Base-by-base conservation (phyloP, 92 coral and sea anemone genomes). In the Porites cylindrica region DNA sequence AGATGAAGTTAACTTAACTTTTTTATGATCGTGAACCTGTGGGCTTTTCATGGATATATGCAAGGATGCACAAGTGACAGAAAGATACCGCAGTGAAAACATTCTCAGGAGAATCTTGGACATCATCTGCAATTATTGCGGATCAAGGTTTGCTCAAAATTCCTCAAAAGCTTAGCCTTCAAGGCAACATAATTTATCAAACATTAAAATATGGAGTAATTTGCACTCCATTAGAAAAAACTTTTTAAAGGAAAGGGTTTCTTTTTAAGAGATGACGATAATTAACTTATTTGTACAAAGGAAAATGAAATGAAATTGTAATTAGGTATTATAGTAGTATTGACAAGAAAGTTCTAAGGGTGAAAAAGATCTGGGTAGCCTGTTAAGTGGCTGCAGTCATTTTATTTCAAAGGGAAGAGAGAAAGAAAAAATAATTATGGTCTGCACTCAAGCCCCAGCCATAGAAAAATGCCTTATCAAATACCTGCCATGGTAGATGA, bases 171-270 rank as follows among this genome's bases (percentile, higher is more conserved):
- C 70, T 70, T 56, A 82, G 86, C 78, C 78, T 70, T 58, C 58
- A 70, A 71, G 86, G 78, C 86, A 82, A 82, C 53, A 20, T 26
- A n/a, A 81, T 54, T 19, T 23, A 70, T 43, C 59, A 53, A 38
- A 38, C 47, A 38, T 38, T 38, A 38, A 38, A 38, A 38, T 38
- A 38, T 38, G 47, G 47, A 38, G 47, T 38, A 38, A 38, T 38
- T 38, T 4, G 47, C 47, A 4, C 47, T 38, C 47, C 47, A 38
- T 60, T 16, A 68, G 19, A 38, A 13, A 70, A 29, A 14, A 82
- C 58, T 50, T 72, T 53, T 61, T 69, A 16, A 29, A 58, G 70
- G 24, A 32, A 32, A 9, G 70, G 72, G 26, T 80, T 52, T 11
- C 8, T 23, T 80, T 68, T 21, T 63, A 80, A 21, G 75, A 58